phyloP scores from a whole-genome alignment of 2,888 invertebrate genomes.

The Brenthis hecate region DNA sequence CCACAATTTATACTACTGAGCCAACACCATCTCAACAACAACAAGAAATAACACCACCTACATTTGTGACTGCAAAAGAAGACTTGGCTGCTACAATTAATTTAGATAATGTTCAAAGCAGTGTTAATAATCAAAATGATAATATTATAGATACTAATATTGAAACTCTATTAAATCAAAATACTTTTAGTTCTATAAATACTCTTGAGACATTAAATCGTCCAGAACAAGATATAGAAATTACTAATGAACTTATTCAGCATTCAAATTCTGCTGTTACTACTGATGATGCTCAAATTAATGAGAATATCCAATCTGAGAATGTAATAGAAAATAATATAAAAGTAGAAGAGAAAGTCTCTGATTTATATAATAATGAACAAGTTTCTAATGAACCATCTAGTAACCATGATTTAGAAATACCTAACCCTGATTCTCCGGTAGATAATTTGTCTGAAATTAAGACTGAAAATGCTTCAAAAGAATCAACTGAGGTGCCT shows the following conservation, averaged over 20 bases:
- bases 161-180: slow-evolving; percentile 31
- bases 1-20: slow-evolving; percentile 80
- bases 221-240: neutral
- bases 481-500: slow-evolving; percentile 47
- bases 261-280: neutral
- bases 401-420: slow-evolving; percentile 4
- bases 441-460: neutral
- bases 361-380: slow-evolving; percentile 1
- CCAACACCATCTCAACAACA: slow-evolving; percentile 41
- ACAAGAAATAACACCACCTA: slow-evolving; percentile 43
- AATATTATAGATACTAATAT: slow-evolving; percentile 23
- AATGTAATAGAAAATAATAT: slow-evolving; percentile 1
- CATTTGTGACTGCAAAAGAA: slow-evolving; percentile 17
- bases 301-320: slow-evolving; percentile 1
- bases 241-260: slow-evolving; percentile 24
- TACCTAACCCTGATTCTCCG: slow-evolving; percentile 1
- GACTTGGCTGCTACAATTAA: slow-evolving; percentile 33
- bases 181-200: slow-evolving; percentile 11
- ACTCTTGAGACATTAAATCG: slow-evolving; percentile 4
- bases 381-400: neutral
- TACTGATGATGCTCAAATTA: slow-evolving; percentile 9
- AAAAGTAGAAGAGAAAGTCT: neutral
- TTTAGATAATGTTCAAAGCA: slow-evolving; percentile 33
- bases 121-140: slow-evolving; percentile 3
- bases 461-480: slow-evolving; percentile 32